Base-by-base conservation (phyloP, 1,140 invertebrate genomes). In the Leptonema lineaticorne region DNA sequence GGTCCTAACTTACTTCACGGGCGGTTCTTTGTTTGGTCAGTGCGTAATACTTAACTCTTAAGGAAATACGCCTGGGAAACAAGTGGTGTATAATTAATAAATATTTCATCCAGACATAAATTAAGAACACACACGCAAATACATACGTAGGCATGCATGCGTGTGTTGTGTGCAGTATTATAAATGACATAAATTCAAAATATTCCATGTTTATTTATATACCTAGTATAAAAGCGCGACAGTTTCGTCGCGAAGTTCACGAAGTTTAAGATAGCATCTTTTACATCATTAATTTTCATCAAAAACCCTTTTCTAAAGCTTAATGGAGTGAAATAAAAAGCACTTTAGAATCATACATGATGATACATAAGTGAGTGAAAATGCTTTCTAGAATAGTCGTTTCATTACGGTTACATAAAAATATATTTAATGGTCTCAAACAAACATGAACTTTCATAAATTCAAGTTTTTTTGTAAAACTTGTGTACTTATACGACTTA, bases 261-360 rank as follows among this genome's bases (percentile, higher is more conserved):
- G 7, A 53, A 53, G 50, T 53, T 53, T 14, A 53, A 53, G 50
- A 53, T 53, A 8, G n/a, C 24, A 53, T 53, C 50, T 53, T 53
- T 53, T 53, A 11, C 50, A 11, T 53, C 50, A 26, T 53, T 53
- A 53, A 53, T 53, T 53, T 26, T 53, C 50, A 53, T 53, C 50
- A 26, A 24, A 53, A 48, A 18, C 46, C 46, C 46, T 48, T 48
- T 48, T 7, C 18, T 1, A 20, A n/a, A n/a, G 22, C 6, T 48
- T 48, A 48, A 48, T 48, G 46, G 46, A 48, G 46, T 18, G 46
- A 20, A 48, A 48, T 48, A 22, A 22, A 48, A 20, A 20, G 20
- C 46, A 48, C 46, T 48, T 53, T 53, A 24, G 22, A 53, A 53
- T 53, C 24, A 53, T 11, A 53, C 27, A 24, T 24, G 24, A 24